Evolutionary conservation across 2,888 invertebrate species (phyloP).

Genomic region (Leptinotarsa haldemani): DNA sequence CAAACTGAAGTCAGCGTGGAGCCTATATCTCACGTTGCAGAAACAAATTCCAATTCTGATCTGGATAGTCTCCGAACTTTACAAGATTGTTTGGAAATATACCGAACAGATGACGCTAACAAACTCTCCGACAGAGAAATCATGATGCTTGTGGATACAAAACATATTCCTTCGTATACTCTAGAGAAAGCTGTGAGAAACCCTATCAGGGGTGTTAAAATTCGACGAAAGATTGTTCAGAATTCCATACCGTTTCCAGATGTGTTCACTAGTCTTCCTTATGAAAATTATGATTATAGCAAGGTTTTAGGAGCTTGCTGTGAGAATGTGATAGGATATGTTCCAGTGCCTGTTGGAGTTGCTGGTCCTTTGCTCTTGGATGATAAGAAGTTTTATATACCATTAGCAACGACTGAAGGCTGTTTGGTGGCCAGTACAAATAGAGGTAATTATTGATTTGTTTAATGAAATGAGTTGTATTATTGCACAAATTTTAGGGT

Average conservation of each 20-base stretch:
- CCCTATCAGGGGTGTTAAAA: constrained; percentile 84
- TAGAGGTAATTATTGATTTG: constrained; percentile 65
- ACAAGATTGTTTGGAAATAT: constrained; percentile 78
- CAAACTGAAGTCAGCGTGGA: constrained; percentile 50
- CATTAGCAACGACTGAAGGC: constrained; percentile 99
- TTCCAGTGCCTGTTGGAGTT: constrained; percentile 94
- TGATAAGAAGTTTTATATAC: constrained; percentile 83
- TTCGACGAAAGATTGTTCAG: constrained; percentile 79
- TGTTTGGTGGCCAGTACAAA: constrained; percentile 97
- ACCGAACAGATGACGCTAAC: constrained; percentile 75
- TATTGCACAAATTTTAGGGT: not conserved
- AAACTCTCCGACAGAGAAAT: constrained; percentile 86
- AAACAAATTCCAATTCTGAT: constrained; percentile 37
- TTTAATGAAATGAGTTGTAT: not conserved
- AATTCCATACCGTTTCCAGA: constrained; percentile 67
- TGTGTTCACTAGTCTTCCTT: constrained; percentile 77
- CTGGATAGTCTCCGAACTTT: constrained; percentile 58
- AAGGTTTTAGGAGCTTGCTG: constrained; percentile 90
- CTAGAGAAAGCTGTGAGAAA: constrained; percentile 85
- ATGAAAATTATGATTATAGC: constrained; percentile 85
- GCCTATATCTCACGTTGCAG: constrained; percentile 35
- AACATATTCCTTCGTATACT: constrained; percentile 85
- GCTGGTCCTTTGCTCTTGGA: constrained; percentile 92
- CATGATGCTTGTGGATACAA: constrained; percentile 80
- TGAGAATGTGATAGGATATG: constrained; percentile 96